Base-by-base conservation (phyloP, 2,113 vertebrate genomes). In the Dasyornis broadbenti region DNA sequence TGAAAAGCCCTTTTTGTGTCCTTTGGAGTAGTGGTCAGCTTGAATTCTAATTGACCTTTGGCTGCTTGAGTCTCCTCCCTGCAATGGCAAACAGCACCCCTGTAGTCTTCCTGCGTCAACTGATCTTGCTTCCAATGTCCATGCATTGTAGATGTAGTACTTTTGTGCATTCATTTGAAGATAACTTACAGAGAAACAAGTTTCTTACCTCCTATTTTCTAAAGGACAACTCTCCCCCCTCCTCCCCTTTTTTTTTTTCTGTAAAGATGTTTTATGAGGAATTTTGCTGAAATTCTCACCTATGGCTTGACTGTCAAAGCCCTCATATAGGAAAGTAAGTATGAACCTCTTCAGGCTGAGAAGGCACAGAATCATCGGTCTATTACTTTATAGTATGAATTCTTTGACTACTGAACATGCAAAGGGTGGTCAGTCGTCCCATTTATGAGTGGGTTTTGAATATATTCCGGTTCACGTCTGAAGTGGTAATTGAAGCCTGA, bases 181-280 rank as follows among this genome's bases (percentile, higher is more conserved):
- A 68, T 42, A 59, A 82, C 33, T 15, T 87, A 21, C 39, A 75
- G 49, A 72, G n/a, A 86, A 94, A 27, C 23, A 12, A 44, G 9
- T 60, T 69, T 47, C 13, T 56, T 2, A 64, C 21, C 3, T 49
- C 31, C 33, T 75, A 0, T 54, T 75, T 73, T 70, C 42, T 54
- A 44, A 92, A 82, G 53, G 26, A 79, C 22, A 64, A 5, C 9
- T 30, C n/a, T n/a, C n/a, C n/a, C n/a, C n/a, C 2, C 8, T 5
- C 3, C 1, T 5, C 6, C 6, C 4, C 1, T 6, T 21, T 23
- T 65, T 28, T 59, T 37, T 70, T 44, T 59, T 4, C 30, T 81
- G 19, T 35, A 8, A 65, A 81, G 18, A 15, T 86, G 6, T 92
- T 71, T 71, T 56, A 42, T 47, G 44, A 47, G 31, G 13, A 47